These are phyloP conservation scores for Aspidoscelis tigris DNA, from an alignment of 2,113 vertebrate genomes.

Conservation along the genomic window DNA sequence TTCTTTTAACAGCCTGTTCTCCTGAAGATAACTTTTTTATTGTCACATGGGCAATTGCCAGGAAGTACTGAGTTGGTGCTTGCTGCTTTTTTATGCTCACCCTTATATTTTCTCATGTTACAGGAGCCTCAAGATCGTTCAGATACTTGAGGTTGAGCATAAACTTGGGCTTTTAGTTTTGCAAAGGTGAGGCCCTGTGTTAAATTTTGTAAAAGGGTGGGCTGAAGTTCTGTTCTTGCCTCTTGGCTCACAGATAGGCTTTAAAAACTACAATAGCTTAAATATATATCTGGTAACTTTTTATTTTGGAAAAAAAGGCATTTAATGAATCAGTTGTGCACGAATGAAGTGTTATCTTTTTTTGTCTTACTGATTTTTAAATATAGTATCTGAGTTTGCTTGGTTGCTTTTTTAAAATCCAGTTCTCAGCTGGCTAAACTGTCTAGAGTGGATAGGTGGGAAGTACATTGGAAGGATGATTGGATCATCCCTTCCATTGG, in stretches of 20 bases:
- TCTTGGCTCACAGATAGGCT: conserved; percentile 65
- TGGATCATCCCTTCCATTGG: conserved; percentile 50
- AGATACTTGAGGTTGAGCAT: conserved; percentile 46
- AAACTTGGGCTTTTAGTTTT: conserved; percentile 46
- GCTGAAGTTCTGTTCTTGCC: conserved; percentile 52
- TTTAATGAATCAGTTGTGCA: conserved; percentile 77
- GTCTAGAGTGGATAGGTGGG: conserved; percentile 68
- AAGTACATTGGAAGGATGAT: conserved; percentile 41
- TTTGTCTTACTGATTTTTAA: conserved; percentile 75
- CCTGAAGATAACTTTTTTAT: conserved; percentile 33
- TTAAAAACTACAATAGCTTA: conserved; percentile 77
- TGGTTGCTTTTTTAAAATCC: conserved; percentile 69
- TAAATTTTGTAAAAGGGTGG: conserved; percentile 42
- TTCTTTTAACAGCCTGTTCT: conserved; percentile 19
- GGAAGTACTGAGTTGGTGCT: conserved; percentile 37
- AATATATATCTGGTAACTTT: conserved; percentile 76
- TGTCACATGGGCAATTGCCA: conserved; percentile 11
- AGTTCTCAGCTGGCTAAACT: conserved; percentile 82
- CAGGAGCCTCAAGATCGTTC: conserved; percentile 13
- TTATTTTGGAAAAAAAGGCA: conserved; percentile 71
- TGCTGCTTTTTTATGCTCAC: conserved; percentile 60
- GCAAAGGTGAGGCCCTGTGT: conserved; percentile 43
- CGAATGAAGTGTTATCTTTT: conserved; percentile 78
- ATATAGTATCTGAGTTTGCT: conserved; percentile 69
- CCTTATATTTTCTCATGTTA: conserved; percentile 22